Conservation (phyloP, 2,113 vertebrate species). For the Pogonocichla stellata region DNA sequence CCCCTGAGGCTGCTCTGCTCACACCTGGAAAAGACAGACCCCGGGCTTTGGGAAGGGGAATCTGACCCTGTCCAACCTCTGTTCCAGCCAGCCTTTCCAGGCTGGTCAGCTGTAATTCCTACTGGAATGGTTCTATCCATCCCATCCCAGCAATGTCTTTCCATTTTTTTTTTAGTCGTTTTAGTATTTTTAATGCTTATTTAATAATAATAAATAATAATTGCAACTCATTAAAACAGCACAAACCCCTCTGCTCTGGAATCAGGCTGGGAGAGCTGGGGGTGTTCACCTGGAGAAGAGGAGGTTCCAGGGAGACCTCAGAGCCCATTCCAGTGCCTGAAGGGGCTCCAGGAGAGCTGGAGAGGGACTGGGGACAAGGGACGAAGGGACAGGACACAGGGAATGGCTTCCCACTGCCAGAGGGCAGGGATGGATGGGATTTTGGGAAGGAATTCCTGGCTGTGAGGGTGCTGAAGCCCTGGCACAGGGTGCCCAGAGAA, state of each 20-base stretch:
- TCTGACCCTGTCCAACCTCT: accelerated
- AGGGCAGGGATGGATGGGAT: not conserved
- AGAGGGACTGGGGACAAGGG: not conserved
- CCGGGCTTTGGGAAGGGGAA: accelerated
- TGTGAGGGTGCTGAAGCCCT: accelerated
- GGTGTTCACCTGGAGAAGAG: not conserved
- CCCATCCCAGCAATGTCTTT: not conserved
- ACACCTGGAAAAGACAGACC: not conserved
- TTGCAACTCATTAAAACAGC: not conserved
- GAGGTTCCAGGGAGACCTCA: accelerated
- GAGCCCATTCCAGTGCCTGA: accelerated
- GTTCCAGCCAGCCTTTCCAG: not conserved
- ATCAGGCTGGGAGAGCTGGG: not conserved
- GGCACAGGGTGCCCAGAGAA: not conserved
- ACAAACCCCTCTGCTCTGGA: not conserved
- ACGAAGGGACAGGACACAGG: not conserved
- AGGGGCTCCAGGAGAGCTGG: not conserved
- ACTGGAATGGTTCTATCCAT: not conserved
- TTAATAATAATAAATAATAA: not conserved
- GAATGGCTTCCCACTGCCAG: not conserved
- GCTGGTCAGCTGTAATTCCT: not conserved
- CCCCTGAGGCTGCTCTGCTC: not conserved
- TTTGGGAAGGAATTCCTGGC: accelerated
- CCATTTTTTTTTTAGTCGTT: accelerated
- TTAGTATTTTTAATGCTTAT: not conserved